A percentile compares a stretch with the other conserved stretches of the same genome.
These are phyloP conservation scores for Tragelaphus scriptus DNA, from an alignment of 2,113 vertebrate genomes.

Conservation along the genomic window DNA sequence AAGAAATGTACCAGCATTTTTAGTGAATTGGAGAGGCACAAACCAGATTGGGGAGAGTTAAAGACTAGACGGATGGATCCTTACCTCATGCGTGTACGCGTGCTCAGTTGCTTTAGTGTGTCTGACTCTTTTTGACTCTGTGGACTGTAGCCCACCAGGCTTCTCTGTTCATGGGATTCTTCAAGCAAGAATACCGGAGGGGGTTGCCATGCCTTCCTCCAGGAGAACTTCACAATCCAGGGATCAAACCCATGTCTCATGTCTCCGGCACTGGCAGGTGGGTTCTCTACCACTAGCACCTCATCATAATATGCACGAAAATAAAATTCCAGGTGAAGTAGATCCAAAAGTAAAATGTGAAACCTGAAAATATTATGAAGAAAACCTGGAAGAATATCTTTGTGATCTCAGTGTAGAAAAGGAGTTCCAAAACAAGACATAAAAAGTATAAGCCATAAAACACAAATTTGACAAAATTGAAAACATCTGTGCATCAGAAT, in stretches of 20 bases:
- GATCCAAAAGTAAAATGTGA: neutral
- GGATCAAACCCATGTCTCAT: neutral
- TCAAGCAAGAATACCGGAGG: neutral
- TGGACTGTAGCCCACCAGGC: neutral
- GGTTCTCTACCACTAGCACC: neutral
- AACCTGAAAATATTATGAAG: neutral
- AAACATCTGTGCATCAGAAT: neutral
- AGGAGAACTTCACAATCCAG: neutral
- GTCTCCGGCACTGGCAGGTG: neutral
- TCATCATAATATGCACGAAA: neutral
- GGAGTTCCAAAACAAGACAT: neutral
- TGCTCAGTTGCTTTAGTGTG: neutral
- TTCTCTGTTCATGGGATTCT: neutral
- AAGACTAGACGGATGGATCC: neutral
- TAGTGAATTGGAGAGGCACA: neutral
- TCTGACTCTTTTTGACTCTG: neutral
- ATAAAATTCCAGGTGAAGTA: neutral
- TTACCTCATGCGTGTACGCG: neutral
- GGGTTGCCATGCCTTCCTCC: neutral
- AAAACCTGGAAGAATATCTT: neutral
- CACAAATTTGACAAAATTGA: neutral
- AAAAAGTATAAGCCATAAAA: neutral
- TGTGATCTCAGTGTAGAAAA: neutral
- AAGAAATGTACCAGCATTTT: neutral
- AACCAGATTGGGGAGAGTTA: neutral